Percentiles rank a stretch among this genome's conserved stretches.
Evolutionary conservation across 2,888 invertebrate genomes (phyloP).

Genomic region (Eurytoma californica): DNA sequence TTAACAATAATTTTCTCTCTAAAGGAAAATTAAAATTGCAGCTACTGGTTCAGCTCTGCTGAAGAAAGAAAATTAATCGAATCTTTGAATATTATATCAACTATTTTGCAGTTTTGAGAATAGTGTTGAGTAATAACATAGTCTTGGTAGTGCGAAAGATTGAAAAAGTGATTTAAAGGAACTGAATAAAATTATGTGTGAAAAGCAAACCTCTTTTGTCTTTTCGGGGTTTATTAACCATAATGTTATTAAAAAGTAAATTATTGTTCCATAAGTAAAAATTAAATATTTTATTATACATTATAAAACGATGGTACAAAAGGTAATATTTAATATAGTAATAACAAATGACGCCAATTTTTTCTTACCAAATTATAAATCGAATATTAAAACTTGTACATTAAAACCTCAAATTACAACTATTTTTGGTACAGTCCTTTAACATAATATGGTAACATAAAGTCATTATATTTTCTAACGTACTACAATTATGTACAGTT

Average conservation of each 20-base stretch:
- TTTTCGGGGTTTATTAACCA: not conserved
- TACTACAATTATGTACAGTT: conserved; percentile 36
- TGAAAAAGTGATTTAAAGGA: too few species aligned
- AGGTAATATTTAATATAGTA: conserved; percentile 62
- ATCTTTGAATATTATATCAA: too few species aligned
- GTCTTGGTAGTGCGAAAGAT: too few species aligned
- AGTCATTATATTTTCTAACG: conserved; percentile 13
- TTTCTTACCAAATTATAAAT: conserved; percentile 34
- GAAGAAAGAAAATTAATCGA: too few species aligned
- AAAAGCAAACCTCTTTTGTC: not conserved
- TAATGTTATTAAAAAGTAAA: not conserved
- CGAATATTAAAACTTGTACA: conserved; percentile 7
- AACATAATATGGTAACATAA: conserved; percentile 48
- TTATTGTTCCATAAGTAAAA: conserved; percentile 13
- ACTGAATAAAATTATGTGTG: not conserved
- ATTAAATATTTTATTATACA: conserved; percentile 43
- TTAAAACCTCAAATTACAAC: conserved; percentile 12
- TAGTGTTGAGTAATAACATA: too few species aligned
- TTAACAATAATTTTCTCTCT: too few species aligned
- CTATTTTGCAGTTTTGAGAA: too few species aligned
- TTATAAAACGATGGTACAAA: conserved; percentile 58
- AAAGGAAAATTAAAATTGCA: too few species aligned
- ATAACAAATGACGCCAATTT: conserved; percentile 54
- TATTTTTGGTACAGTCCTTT: conserved; percentile 45
- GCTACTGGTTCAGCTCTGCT: too few species aligned